Base-by-base conservation (phyloP, 2,888 invertebrate genomes). In the Caenorhabditis wallacei region DNA sequence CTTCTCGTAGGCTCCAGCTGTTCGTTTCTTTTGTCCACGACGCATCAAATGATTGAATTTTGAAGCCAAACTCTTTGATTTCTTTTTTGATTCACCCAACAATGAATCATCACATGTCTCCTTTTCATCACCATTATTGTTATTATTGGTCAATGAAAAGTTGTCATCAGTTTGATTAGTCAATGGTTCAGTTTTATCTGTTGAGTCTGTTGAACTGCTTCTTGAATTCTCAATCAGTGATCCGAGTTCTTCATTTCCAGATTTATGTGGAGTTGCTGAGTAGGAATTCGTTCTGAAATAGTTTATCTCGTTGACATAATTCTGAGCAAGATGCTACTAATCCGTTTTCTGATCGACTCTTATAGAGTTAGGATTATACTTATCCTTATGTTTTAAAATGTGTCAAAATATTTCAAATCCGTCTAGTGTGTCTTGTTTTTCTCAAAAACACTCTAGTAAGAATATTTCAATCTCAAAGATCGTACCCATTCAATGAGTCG, bases 1-100 rank as follows among this genome's bases (percentile, higher is more conserved):
- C 71, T 91, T 91, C 74, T 91, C 91, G 75, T 91, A 91, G 0
- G 91, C 89, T 43, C 91, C 84, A 0, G 88, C 90, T 11, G 90
- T 88, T 64, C 84, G 57, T 35, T 85, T 87, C 69, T 83, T 83
- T 16, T 84, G 87, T n/a, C 84, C 84, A 40, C 86, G 70, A 56
- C 84, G 69, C 72, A 87, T 85, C 46, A 87, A 37, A 18, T 68
- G 57, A 48, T 83, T 79, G 64, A 83, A 75, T 61, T 82, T 82
- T n/a, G 82, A 72, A 1, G 82, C 82, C 37, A 82, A 53, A 54
- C 82, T 78, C 43, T 68, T 74, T 16, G 61, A 35, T 59, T 72
- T 66, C 56, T 66, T 78, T 57, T 70, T 81, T 30, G 35, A 56
- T 40, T 69, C 56, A n/a, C 57, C 53, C 8, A n/a, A 61, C 56